Evolutionary conservation across 2,888 invertebrate species (phyloP).

Genomic region (Synanthedon formicaeformis): DNA sequence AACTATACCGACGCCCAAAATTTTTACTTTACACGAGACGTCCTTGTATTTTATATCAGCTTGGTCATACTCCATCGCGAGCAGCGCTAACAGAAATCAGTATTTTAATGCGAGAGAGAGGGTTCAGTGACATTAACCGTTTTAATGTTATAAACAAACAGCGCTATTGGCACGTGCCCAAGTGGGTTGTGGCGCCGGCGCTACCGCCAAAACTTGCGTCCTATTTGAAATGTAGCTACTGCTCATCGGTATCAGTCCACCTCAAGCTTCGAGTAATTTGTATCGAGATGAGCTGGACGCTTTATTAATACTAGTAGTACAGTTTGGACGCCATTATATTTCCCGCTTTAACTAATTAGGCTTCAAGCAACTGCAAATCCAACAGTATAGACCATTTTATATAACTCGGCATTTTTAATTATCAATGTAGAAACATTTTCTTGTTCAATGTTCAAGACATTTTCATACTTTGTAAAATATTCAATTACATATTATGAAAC

Average conservation of each 20-base stretch:
- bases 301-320: not conserved
- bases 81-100: slow-evolving; percentile 12
- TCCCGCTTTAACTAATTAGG: too few relatives aligned
- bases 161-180: slow-evolving; percentile 50
- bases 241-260: slow-evolving; percentile 14
- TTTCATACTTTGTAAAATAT: too few relatives aligned
- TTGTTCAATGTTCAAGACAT: too few relatives aligned
- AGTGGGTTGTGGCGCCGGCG: slow-evolving; percentile 56
- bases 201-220: slow-evolving; percentile 20
- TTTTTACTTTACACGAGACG: too few relatives aligned
- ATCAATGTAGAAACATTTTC: too few relatives aligned
- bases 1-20: too few relatives aligned
- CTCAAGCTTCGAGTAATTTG: not conserved
- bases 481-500: too few relatives aligned
- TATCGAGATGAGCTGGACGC: not conserved
- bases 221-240: slow-evolving; percentile 37
- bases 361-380: too few relatives aligned
- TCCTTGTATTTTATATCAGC: too few relatives aligned
- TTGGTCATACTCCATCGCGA: too few relatives aligned
- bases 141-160: slow-evolving; percentile 64
- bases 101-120: slow-evolving; percentile 16
- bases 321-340: not conserved
- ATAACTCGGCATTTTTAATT: too few relatives aligned
- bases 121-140: slow-evolving; percentile 30
- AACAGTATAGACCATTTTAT: too few relatives aligned